Conservation (phyloP, 2,113 vertebrate genomes). For the Amazona vittata region DNA sequence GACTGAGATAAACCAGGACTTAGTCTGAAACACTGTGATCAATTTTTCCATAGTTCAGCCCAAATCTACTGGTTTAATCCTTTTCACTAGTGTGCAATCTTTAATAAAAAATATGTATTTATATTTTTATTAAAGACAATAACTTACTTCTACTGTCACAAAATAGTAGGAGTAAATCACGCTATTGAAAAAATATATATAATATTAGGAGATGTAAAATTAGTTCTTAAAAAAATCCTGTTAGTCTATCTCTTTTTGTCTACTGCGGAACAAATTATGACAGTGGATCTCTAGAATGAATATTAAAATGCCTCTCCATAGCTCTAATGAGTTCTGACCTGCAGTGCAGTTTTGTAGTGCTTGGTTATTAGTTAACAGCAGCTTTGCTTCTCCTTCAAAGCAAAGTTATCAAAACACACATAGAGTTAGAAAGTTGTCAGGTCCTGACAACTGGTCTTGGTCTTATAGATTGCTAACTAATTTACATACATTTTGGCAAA, state of each 20-base stretch:
- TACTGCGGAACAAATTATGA: neutral
- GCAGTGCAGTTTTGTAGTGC: neutral
- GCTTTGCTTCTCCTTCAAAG: neutral
- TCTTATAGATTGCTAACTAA: slow-evolving; percentile 29
- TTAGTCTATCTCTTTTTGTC: neutral
- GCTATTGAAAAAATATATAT: neutral
- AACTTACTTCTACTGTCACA: neutral
- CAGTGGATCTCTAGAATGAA: neutral
- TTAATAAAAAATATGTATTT: neutral
- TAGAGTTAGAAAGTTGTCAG: neutral
- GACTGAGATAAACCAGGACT: neutral
- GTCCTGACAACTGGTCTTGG: neutral
- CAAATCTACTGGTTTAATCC: neutral
- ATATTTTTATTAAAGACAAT: neutral
- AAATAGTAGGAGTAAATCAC: neutral
- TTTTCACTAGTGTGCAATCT: neutral
- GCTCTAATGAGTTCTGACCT: neutral
- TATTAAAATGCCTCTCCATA: neutral
- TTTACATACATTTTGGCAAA: slow-evolving; percentile 64
- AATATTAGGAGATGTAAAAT: neutral
- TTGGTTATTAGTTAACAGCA: neutral
- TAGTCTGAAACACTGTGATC: neutral
- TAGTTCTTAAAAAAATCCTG: neutral
- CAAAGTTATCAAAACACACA: neutral
- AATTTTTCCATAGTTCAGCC: neutral